Evolutionary conservation across 2,888 invertebrate genomes (phyloP), one percentile per base, ranked within the genome.

Genomic region (Aquatica leii): DNA sequence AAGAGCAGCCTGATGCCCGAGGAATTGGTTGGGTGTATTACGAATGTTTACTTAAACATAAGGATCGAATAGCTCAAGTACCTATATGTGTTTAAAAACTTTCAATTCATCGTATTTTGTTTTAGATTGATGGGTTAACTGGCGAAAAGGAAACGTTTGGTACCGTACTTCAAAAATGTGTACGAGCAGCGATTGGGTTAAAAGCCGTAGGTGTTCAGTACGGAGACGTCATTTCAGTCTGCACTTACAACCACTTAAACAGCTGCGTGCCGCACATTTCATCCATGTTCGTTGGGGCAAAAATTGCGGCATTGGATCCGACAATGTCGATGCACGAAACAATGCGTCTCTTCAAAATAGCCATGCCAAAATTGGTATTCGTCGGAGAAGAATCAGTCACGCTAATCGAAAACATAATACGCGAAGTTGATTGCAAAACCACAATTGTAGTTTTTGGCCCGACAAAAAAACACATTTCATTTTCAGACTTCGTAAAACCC

Each of bases 281-380:
- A 0, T 80, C 80, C 1, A 64, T 83, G 1, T 83, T 76, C 63
- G 75, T 82, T 11, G 84, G 84, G 4, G 73, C 68, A 37, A 64
- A 64, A 17, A 53, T 65, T 1, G 55, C 68, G 8, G 61, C 69
- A 1, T 52, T 73, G n/a, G 68, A 73, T 24, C 66, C 67, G 5
- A 60, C 55, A 1, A 63, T 71, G 59, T 66, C 66, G 3, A n/a
- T 61, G 17, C 58, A 54, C 34, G 73, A 74, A 48, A 57, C 69
- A 4, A 64, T 43, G 11, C 65, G 71, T 59, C 52, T 71, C 9
- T 12, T 72, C 4, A 63, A 61, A 12, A n/a, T 69, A 35, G 61
- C 64, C n/a, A 62, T 53, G 5, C 74, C 74, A 17, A 71, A 69
- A 52, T 52, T 72, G 12, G 56, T 72, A 14, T 71, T 74, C 17